These are phyloP conservation scores for Apamea anceps DNA, from an alignment of 2,888 invertebrate genomes.

Conservation along the genomic window DNA sequence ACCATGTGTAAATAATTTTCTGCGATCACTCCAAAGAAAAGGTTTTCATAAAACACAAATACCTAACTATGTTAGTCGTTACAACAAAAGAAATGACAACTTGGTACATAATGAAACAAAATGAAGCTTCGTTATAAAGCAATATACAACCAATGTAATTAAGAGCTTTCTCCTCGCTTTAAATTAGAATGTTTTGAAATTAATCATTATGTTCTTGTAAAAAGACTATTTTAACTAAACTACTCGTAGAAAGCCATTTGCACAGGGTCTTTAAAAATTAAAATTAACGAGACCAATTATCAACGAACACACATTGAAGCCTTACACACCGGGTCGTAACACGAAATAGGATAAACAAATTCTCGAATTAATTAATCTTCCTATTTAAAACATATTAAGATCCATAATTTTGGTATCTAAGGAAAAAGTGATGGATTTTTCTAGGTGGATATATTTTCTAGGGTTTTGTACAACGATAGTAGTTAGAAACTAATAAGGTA, in stretches of 20 bases:
- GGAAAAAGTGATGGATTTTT: background rate
- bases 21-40: background rate
- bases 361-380: background rate
- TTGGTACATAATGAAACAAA: conserved; percentile 8
- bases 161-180: conserved; percentile 22
- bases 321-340: conserved; percentile 33
- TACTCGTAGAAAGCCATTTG: conserved; percentile 36
- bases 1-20: background rate
- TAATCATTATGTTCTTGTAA: conserved; percentile 37
- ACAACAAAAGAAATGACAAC: background rate
- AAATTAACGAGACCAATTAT: conserved; percentile 62
- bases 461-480: background rate
- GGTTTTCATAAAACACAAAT: background rate
- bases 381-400: background rate
- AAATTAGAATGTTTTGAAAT: conserved; percentile 45
- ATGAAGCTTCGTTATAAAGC: conserved; percentile 1
- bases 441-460: background rate
- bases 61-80: background rate
- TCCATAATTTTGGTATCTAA: no score
- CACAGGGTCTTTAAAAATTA: conserved; percentile 49
- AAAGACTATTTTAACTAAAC: conserved; percentile 33
- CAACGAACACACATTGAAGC: conserved; percentile 30
- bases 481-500: background rate
- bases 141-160: conserved; percentile 28
- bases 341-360: background rate